Percentiles rank a stretch among this genome's conserved stretches.
phyloP scores from a whole-genome alignment of 2,113 vertebrate species.

The Glaucidium brasilianum region DNA sequence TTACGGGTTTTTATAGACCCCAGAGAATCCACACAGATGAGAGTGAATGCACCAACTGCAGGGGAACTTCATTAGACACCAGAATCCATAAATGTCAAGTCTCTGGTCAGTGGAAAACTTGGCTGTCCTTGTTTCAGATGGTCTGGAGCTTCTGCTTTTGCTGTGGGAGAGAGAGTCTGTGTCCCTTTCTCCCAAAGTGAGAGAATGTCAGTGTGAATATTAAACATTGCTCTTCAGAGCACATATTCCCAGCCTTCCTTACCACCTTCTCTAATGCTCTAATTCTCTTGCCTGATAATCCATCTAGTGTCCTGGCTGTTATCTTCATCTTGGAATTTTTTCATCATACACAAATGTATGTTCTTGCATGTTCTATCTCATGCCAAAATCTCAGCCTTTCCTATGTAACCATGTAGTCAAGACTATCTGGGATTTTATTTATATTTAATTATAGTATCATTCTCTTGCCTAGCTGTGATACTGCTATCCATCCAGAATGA shows the following conservation, averaged over 20 bases:
- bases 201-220: background rate
- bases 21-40: background rate
- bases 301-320: background rate
- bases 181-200: background rate
- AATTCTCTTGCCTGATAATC: background rate
- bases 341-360: accelerated
- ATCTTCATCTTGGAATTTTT: background rate
- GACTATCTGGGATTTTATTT: background rate
- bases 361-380: background rate
- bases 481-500: background rate
- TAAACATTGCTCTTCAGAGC: background rate
- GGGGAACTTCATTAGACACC: background rate
- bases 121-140: background rate
- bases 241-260: accelerated
- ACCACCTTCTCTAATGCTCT: background rate
- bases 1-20: background rate
- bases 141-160: background rate
- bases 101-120: background rate
- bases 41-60: background rate
- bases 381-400: background rate
- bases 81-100: background rate
- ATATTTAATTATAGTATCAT: background rate
- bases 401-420: background rate
- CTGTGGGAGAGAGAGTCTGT: background rate
- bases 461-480: background rate